Evolutionary conservation across 1,140 invertebrate species (phyloP), one percentile per base, ranked within the genome.

Genomic region (Prorops nasuta): DNA sequence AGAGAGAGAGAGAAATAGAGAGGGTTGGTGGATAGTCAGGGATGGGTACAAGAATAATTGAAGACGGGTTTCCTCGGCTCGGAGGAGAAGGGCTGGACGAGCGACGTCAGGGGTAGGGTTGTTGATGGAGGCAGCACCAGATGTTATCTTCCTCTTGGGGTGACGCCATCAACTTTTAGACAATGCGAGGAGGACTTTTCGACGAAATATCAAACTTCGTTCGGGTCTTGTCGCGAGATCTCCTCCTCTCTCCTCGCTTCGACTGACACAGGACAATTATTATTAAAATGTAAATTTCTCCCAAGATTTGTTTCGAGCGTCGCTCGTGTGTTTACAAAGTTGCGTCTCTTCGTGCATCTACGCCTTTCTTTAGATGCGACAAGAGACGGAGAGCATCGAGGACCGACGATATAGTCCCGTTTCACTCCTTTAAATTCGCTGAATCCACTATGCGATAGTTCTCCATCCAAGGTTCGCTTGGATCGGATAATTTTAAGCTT

Each of bases 121-220:
- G 69, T 73, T 73, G 69, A 72, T 71, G 69, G 67, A 69, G 65
- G 62, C 69, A 68, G 66, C 71, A 71, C 69, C 71, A 73, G 71
- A 73, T 73, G 71, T 73, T 73, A 73, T 73, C 71, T 71, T 64
- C 68, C 60, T 65, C 56, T 58, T 69, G 65, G 44, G 66, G 64
- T 67, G 70, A 71, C 70, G 65, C 67, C 65, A 70, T 74, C 72
- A 72, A 73, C 71, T 74, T 73, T 71, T 67, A 66, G 69, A 73
- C 69, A 73, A 74, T 73, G 67, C 70, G 60, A 68, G 64, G 59
- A 72, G 64, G 59, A 72, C 71, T 72, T 72, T 71, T 70, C 69
- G 66, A 66, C 69, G 64, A 72, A 71, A 72, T 71, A 71, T 74
- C 70, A 70, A 72, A 74, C 69, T 74, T 69, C 58, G 56, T 44